A percentile compares a stretch with the other conserved stretches of the same genome.
Conservation (phyloP, 1,140 invertebrate genomes). For the Patella vulgata region DNA sequence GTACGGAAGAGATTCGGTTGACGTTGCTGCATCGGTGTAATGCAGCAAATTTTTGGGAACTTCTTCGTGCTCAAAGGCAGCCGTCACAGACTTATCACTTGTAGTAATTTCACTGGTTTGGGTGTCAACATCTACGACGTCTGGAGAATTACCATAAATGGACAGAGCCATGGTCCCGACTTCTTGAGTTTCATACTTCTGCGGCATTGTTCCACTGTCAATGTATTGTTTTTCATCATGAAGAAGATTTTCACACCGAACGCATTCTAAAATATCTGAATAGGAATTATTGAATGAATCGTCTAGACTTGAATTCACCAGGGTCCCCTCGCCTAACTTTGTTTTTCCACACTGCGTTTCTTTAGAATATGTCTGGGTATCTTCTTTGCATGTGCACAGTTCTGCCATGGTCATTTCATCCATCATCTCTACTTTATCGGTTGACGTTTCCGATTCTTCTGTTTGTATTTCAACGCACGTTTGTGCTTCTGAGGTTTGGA, state of each 20-base stretch:
- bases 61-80: slow-evolving; percentile 42
- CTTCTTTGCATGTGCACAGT: neutral
- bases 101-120: slow-evolving; percentile 43
- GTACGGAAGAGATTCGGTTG: slow-evolving; percentile 58
- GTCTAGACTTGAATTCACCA: neutral
- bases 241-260: slow-evolving; percentile 18
- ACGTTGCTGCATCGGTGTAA: slow-evolving; percentile 53
- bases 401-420: slow-evolving; percentile 25
- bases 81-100: slow-evolving; percentile 49
- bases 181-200: slow-evolving; percentile 34
- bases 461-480: slow-evolving; percentile 41
- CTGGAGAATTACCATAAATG: slow-evolving; percentile 24
- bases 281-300: no score
- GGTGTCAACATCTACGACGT: slow-evolving; percentile 29
- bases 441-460: slow-evolving; percentile 44
- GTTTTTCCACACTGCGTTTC: slow-evolving; percentile 8
- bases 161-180: slow-evolving; percentile 55
- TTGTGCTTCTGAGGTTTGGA: slow-evolving; percentile 46
- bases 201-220: slow-evolving; percentile 36
- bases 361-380: neutral
- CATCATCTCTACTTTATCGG: slow-evolving; percentile 24
- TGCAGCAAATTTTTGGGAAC: slow-evolving; percentile 6
- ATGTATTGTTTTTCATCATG: slow-evolving; percentile 9
- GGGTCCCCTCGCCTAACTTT: slow-evolving; percentile 1
- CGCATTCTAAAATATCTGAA: slow-evolving; percentile 7